Conservation (phyloP, 2,797 vertebrate genomes). For the Danio tinwini region DNA sequence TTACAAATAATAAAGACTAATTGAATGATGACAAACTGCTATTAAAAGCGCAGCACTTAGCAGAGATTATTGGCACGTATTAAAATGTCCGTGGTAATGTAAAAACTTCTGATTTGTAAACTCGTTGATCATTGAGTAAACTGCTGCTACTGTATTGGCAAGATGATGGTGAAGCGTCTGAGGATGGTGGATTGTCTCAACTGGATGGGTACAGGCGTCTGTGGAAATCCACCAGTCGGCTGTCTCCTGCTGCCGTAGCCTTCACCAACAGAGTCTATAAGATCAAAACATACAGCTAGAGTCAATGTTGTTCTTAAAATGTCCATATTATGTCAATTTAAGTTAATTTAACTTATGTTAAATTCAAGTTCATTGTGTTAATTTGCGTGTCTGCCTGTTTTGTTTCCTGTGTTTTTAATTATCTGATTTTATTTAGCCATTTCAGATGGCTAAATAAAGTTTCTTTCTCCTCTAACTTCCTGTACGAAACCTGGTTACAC, state of each 20-base stretch:
- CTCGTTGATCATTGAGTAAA: neutral
- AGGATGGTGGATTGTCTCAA: slow-evolving; percentile 33
- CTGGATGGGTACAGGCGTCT: slow-evolving; percentile 75
- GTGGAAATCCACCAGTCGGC: slow-evolving; percentile 83
- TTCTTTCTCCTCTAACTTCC: no score
- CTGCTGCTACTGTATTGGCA: neutral
- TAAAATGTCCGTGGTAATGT: slow-evolving; percentile 7
- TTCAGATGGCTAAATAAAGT: no score
- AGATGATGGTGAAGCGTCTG: neutral
- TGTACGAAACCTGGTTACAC: no score
- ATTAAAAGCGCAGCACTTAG: neutral
- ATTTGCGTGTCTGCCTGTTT: no score
- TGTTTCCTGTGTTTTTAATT: no score
- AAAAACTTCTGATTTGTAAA: slow-evolving; percentile 12
- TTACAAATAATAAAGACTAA: neutral
- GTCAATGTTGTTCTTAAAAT: neutral
- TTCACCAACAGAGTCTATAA: slow-evolving; percentile 83
- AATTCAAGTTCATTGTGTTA: no score
- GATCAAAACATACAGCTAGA: slow-evolving; percentile 34
- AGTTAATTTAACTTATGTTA: no score
- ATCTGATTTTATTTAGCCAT: no score
- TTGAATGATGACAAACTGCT: neutral
- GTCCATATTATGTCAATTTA: no score
- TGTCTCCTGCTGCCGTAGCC: slow-evolving; percentile 82
- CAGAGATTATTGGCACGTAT: neutral